These are phyloP conservation scores for Cyprinodon brontotheroides DNA, from an alignment of 2,113 vertebrate species.

Conservation along the genomic window DNA sequence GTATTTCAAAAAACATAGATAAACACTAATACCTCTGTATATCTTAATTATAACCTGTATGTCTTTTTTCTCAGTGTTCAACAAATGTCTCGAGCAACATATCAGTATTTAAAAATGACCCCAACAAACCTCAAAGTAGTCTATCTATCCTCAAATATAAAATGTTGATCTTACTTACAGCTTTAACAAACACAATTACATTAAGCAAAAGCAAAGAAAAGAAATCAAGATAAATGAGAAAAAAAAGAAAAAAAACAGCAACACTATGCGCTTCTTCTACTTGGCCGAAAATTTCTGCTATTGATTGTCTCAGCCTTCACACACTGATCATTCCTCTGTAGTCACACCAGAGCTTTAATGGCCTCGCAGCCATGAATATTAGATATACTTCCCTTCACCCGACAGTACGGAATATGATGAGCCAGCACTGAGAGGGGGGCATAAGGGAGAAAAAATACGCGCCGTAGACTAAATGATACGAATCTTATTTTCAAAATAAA, in stretches of 20 bases:
- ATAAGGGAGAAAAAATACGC: constrained; percentile 50
- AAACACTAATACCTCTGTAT: too few relatives aligned
- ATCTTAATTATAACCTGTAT: too few relatives aligned
- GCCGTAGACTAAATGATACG: constrained; percentile 19
- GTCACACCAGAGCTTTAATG: constrained; percentile 77
- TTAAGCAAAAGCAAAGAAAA: too few relatives aligned
- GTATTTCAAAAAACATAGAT: too few relatives aligned
- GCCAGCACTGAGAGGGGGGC: constrained; percentile 55
- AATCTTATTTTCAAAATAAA: background rate
- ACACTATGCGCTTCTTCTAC: constrained; percentile 25
- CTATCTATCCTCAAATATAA: too few relatives aligned
- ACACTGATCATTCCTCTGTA: constrained; percentile 66
- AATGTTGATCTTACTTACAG: too few relatives aligned
- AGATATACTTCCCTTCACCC: constrained; percentile 79
- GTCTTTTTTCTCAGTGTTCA: too few relatives aligned
- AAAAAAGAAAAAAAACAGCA: background rate
- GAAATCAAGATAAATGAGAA: too few relatives aligned
- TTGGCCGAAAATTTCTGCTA: constrained; percentile 47
- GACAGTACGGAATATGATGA: constrained; percentile 69
- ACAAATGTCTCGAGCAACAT: too few relatives aligned
- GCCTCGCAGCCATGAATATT: constrained; percentile 81
- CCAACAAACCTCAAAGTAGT: too few relatives aligned
- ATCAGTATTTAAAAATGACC: too few relatives aligned
- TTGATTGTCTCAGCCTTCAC: constrained; percentile 42
- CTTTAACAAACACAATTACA: too few relatives aligned